Conservation (phyloP, 2,888 invertebrate genomes). For the Tipula confusa region DNA sequence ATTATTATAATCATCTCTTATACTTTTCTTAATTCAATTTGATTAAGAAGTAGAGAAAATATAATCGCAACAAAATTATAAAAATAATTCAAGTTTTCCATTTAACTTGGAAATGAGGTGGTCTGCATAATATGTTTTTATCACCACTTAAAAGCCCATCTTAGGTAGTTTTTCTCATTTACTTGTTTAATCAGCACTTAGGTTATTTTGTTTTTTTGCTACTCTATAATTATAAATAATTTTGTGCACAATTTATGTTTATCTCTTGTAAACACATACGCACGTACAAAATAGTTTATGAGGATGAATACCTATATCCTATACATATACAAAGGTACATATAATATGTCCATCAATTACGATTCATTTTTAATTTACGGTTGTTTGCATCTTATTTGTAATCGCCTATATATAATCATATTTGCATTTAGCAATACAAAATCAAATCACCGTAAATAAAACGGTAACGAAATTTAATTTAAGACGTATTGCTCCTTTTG, state of each 20-base stretch:
- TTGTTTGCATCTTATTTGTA: not conserved
- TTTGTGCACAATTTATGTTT: not conserved
- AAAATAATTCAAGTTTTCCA: not conserved
- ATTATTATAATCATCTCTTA: not conserved
- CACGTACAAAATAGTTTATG: not conserved
- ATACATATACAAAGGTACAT: not conserved
- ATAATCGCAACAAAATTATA: not conserved
- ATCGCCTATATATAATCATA: not conserved
- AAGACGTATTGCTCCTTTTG: conserved; percentile 8
- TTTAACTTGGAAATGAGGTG: conserved; percentile 12
- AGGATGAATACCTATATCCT: not conserved
- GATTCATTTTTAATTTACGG: not conserved
- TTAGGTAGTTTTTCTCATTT: not conserved
- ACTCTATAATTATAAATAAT: not conserved
- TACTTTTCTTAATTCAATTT: not conserved
- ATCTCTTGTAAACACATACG: not conserved
- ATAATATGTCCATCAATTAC: not conserved
- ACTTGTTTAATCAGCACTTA: conserved; percentile 25
- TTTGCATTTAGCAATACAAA: not conserved
- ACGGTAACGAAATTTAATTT: not conserved
- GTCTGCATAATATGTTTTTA: not conserved
- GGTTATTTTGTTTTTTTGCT: not conserved
- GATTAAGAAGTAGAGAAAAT: not conserved
- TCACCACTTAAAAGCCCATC: not conserved
- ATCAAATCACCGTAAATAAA: not conserved